These are phyloP conservation scores for Drosophila gunungcola DNA, from an alignment of 1,140 invertebrate species.

Conservation along the genomic window DNA sequence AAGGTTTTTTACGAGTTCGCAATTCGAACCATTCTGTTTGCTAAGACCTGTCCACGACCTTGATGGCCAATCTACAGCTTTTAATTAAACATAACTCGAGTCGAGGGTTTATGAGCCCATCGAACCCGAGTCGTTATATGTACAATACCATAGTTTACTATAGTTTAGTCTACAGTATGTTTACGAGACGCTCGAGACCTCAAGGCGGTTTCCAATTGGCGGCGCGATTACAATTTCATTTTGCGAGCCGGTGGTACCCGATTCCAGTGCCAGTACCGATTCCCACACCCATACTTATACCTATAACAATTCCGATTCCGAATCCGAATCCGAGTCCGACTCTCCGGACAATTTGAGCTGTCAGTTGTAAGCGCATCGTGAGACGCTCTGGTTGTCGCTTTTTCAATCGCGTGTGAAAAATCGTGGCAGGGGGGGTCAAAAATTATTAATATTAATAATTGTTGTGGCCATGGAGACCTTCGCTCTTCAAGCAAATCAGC, in stretches of 20 bases:
- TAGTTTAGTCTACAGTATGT: constrained; percentile 1
- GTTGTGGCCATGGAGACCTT: background rate
- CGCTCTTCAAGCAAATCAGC: background rate
- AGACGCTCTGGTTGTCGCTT: constrained; percentile 30
- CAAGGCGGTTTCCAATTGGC: constrained; percentile 13
- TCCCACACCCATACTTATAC: background rate
- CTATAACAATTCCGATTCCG: background rate
- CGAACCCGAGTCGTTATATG: constrained; percentile 18
- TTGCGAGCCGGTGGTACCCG: constrained; percentile 4
- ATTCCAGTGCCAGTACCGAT: background rate
- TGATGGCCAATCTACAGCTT: constrained; percentile 33
- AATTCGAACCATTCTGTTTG: background rate
- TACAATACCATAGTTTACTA: constrained; percentile 1
- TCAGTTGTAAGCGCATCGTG: constrained; percentile 46
- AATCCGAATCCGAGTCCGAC: constrained; percentile 19
- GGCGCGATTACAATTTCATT: constrained; percentile 15
- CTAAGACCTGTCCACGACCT: constrained; percentile 15
- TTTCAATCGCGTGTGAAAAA: constrained; percentile 27
- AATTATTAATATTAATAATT: constrained; percentile 1
- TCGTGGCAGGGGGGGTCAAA: background rate
- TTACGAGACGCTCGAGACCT: constrained; percentile 24
- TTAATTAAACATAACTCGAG: constrained; percentile 50
- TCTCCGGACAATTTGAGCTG: constrained; percentile 19
- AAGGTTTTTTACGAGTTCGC: too few species aligned
- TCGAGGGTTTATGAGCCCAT: constrained; percentile 35